Evolutionary conservation across 2,797 vertebrate species (phyloP).

Genomic region (Brachymystax lenok): DNA sequence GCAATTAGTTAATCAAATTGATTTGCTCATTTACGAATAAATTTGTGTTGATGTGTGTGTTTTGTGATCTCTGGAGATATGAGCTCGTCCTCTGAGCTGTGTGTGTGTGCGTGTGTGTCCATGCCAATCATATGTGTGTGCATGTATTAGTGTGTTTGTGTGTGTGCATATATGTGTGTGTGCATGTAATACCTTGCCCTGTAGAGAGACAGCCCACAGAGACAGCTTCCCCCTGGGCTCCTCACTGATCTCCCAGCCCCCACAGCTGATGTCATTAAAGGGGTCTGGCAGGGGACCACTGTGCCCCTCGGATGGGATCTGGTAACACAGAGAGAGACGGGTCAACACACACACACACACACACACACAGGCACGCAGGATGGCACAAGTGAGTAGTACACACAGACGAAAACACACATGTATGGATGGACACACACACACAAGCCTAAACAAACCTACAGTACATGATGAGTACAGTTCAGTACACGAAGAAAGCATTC

Average conservation of each 20-base stretch:
- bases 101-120: background rate
- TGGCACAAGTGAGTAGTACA: slow-evolving; percentile 16
- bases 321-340: slow-evolving; percentile 28
- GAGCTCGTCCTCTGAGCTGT: background rate
- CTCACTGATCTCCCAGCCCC: slow-evolving; percentile 92
- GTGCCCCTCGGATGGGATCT: slow-evolving; percentile 83
- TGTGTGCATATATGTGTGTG: slow-evolving; percentile 7
- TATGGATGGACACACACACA: background rate
- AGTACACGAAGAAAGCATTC: background rate
- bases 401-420: background rate
- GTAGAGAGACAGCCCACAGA: slow-evolving; percentile 92
- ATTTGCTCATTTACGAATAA: background rate
- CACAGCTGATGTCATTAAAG: slow-evolving; percentile 92
- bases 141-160: background rate
- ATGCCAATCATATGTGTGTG: background rate
- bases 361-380: background rate
- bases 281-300: slow-evolving; percentile 84
- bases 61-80: background rate
- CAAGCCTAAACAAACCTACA: background rate
- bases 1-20: background rate
- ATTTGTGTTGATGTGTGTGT: slow-evolving; percentile 9
- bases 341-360: slow-evolving; percentile 21
- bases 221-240: slow-evolving; percentile 89
- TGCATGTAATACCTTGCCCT: slow-evolving; percentile 84
- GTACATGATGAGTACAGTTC: background rate